These are phyloP conservation scores for Telmatherina bonti DNA, from an alignment of 2,797 vertebrate genomes.

Conservation along the genomic window DNA sequence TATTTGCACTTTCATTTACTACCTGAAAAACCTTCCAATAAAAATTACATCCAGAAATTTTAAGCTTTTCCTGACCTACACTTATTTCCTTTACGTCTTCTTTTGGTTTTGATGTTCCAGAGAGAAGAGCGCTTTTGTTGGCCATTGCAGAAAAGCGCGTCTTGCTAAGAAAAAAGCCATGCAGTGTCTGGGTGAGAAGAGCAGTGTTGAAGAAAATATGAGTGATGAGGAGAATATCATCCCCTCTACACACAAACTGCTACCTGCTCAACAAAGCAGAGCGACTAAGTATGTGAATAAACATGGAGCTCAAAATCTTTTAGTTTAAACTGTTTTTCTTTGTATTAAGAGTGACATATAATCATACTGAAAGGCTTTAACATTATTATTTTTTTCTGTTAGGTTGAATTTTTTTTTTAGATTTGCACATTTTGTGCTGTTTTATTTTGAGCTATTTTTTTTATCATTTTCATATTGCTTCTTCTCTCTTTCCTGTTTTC, in stretches of 20 bases:
- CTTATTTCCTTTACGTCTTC: neutral
- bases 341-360: neutral
- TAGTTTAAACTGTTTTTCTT: neutral
- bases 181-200: conserved; percentile 46
- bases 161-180: conserved; percentile 65
- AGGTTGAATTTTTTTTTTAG: too few species aligned
- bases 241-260: neutral
- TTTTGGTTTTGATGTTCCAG: conserved; percentile 22
- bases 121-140: conserved; percentile 6
- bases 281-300: conserved; percentile 44
- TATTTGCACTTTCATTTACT: neutral
- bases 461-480: neutral
- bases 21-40: neutral
- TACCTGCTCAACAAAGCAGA: conserved; percentile 20
- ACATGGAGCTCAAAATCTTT: neutral
- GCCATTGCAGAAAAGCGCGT: neutral
- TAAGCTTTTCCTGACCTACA: neutral
- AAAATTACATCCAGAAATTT: neutral
- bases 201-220: conserved; percentile 50
- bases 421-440: neutral
- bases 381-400: neutral
- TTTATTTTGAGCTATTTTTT: neutral
- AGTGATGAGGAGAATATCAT: conserved; percentile 1
- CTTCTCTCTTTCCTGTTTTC: neutral
- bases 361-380: neutral